Evolutionary conservation across 2,113 vertebrate genomes (phyloP), one percentile per base, ranked within the genome.

Genomic region (Nestor notabilis): DNA sequence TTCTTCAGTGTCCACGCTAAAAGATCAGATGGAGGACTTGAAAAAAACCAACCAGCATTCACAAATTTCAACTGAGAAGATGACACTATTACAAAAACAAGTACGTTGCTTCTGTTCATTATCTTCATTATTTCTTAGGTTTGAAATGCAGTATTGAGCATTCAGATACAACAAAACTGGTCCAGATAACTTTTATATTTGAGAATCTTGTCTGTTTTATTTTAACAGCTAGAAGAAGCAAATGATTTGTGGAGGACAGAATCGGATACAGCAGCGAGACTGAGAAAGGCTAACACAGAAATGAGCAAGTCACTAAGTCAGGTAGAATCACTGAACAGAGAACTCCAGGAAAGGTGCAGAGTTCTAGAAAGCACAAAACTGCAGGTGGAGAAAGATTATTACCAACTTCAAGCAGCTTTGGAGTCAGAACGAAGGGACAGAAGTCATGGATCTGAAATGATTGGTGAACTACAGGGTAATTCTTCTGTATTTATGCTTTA

Each of bases 11-110:
- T 99, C 99, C 56, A 99, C 98, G n/a, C 97, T 99, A 95, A 99
- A 99, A 95, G 99, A 99, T 97, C 99, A 99, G 91, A 98, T 99
- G 95, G 99, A 99, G 98, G 99, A 99, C 90, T 97, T 99, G 98
- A 99, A 98, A 98, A 99, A 99, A 97, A 98, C 99, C 69, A 99
- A 98, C 94, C 99, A 99, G 83, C 99, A 99, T 98, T 99, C 99
- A 25, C 99, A 99, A 94, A 98, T 99, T 79, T 98, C 99, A 78
- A 99, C 99, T 97, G 99, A 99, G 91, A 99, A 99, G 97, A 98
- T 99, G 83, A 83, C 94, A 53, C 99, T 99, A 41, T 97, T 99
- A 89, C 99, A 99, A 97, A 99, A 99, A 95, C 99, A 99, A 97
- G 99, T 99, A 98, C 69, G 97, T 97, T 80, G 44, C 72, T 93